Evolutionary conservation across 2,888 invertebrate species (phyloP), one percentile per base, ranked within the genome.

Genomic region (Agrotis puta): DNA sequence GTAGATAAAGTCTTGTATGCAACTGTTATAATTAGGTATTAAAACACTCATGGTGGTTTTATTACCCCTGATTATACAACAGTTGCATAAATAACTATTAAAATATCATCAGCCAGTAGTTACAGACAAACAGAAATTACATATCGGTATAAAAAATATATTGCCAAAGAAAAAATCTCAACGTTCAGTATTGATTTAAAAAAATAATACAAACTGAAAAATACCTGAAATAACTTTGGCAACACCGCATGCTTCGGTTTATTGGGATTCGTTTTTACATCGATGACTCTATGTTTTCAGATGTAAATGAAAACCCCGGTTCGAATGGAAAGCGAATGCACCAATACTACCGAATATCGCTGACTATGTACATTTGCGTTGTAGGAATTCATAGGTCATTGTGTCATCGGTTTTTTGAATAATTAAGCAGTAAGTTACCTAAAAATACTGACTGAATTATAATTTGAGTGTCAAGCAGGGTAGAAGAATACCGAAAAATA

Each of bases 151-250:
- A 22, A 22, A 47, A 13, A 45, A 54, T 20, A 47, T 7, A 48
- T 5, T 1, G 14, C 16, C 13, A 47, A 43, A 22, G 3, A 39
- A 50, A 56, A 50, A 63, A 20, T 16, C n/a, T 14, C 14, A 33
- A 48, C 16, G 2, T 1, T 7, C 65, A 50, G 47, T 69, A 45
- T 62, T 64, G 43, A 79, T 70, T 56, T 51, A 53, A 48, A 54
- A n/a, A 65, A 72, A 72, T 64, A 77, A 69, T 53, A 59, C 56
- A 74, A 70, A 69, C 62, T 64, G 27, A 63, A 71, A 68, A 72
- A 70, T 65, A 68, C 54, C 74, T 82, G 81, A 82, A 82, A 82
- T 69, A 80, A 78, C 78, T 70, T 62, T 47, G 56, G 66, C 39
- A 47, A 50, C 50, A 33, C 56, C 56, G 58, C 77, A 71, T 65